Evolutionary conservation across 2,888 invertebrate genomes (phyloP).

Genomic region (Stegana nigrithorax): DNA sequence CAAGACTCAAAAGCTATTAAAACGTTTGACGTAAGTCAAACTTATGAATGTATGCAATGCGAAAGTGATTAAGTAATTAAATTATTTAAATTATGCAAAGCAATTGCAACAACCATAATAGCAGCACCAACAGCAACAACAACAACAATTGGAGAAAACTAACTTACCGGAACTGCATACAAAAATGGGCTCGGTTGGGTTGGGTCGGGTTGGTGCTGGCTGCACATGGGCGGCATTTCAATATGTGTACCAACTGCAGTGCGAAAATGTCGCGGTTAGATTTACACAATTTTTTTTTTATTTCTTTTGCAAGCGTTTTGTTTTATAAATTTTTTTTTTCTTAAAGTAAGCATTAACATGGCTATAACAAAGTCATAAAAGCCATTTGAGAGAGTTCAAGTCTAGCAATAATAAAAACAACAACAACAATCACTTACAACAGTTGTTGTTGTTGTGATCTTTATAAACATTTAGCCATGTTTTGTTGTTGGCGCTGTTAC

Average conservation of each 20-base stretch:
- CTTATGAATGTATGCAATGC: constrained; percentile 19
- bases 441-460: background rate
- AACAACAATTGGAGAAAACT: constrained; percentile 9
- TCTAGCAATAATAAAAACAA: too few species aligned
- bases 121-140: constrained; percentile 28
- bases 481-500: background rate
- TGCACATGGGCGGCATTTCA: constrained; percentile 4
- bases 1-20: constrained; percentile 6
- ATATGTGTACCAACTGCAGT: background rate
- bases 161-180: constrained; percentile 55
- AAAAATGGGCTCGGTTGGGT: constrained; percentile 52
- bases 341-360: background rate
- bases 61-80: constrained; percentile 53
- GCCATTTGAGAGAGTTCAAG: constrained; percentile 6
- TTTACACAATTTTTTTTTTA: background rate
- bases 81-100: constrained; percentile 18
- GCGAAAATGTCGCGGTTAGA: constrained; percentile 1
- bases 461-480: constrained; percentile 6
- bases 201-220: background rate
- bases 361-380: background rate
- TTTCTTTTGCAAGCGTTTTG: background rate
- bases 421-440: too few species aligned
- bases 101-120: constrained; percentile 21
- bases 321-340: background rate
- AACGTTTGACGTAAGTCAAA: background rate